phyloP scores from a whole-genome alignment of 2,797 vertebrate species.

The Acanthurus leucopareius region DNA sequence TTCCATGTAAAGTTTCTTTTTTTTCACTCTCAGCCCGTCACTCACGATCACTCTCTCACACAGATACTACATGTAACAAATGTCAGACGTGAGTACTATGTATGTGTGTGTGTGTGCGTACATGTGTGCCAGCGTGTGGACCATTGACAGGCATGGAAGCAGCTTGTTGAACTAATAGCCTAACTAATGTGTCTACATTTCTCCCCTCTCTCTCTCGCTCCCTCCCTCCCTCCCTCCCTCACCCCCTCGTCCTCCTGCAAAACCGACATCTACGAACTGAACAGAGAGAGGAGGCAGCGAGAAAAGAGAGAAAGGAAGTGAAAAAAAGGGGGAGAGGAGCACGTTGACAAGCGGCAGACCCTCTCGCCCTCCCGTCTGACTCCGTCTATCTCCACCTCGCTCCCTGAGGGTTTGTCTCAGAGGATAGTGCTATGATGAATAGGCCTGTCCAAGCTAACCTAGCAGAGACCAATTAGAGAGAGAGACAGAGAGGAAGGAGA shows the following conservation, averaged over 20 bases:
- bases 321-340: constrained; percentile 64
- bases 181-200: constrained; percentile 96
- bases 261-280: constrained; percentile 74
- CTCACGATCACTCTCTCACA: constrained; percentile 65
- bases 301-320: background rate
- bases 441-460: constrained; percentile 97
- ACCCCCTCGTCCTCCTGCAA: constrained; percentile 49
- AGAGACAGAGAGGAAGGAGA: constrained; percentile 65
- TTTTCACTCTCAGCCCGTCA: constrained; percentile 49
- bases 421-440: constrained; percentile 98
- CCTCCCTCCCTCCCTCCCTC: constrained; percentile 39
- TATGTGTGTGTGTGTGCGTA: constrained; percentile 37
- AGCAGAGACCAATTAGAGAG: constrained; percentile 96
- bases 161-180: constrained; percentile 98
- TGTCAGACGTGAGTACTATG: constrained; percentile 62
- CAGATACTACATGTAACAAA: constrained; percentile 75
- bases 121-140: constrained; percentile 53
- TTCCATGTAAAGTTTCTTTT: constrained; percentile 57
- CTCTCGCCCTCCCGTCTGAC: constrained; percentile 81
- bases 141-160: constrained; percentile 94
- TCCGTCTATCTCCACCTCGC: constrained; percentile 76
- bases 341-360: constrained; percentile 84
- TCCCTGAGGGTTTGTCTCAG: constrained; percentile 93
- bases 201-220: constrained; percentile 43
- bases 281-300: constrained; percentile 25